Percentiles rank a stretch among this genome's conserved stretches.
These are phyloP conservation scores for Ladona fulva DNA, from an alignment of 1,140 invertebrate species.

Conservation along the genomic window DNA sequence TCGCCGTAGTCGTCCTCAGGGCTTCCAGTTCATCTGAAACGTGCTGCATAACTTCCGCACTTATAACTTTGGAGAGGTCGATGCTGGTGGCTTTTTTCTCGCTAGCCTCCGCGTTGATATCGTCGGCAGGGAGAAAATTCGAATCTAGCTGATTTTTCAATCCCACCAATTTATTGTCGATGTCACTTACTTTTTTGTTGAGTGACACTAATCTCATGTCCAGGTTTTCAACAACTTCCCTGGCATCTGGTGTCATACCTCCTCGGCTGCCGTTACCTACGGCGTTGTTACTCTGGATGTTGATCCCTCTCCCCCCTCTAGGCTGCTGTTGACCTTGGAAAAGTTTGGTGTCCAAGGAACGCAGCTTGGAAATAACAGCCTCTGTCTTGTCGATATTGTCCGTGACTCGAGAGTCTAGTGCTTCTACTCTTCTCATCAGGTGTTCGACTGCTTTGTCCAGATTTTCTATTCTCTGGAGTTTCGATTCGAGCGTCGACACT, in stretches of 20 bases:
- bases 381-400: constrained; percentile 78
- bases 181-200: constrained; percentile 70
- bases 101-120: constrained; percentile 73
- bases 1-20: constrained; percentile 59
- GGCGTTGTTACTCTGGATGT: neutral
- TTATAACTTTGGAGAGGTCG: constrained; percentile 69
- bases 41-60: constrained; percentile 63
- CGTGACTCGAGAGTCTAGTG: constrained; percentile 64
- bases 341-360: constrained; percentile 59
- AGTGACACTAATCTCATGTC: constrained; percentile 55
- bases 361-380: constrained; percentile 62
- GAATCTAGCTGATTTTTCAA: constrained; percentile 72
- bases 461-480: constrained; percentile 76
- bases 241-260: constrained; percentile 25
- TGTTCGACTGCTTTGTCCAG: constrained; percentile 76
- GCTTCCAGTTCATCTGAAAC: constrained; percentile 64
- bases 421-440: constrained; percentile 70
- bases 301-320: constrained; percentile 17
- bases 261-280: constrained; percentile 31
- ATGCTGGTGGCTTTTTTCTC: constrained; percentile 74
- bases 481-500: constrained; percentile 75
- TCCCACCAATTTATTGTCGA: constrained; percentile 64
- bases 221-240: constrained; percentile 35
- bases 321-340: constrained; percentile 40
- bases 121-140: constrained; percentile 66